Evolutionary conservation across 2,797 vertebrate species (phyloP).

Genomic region (Tapirus indicus): DNA sequence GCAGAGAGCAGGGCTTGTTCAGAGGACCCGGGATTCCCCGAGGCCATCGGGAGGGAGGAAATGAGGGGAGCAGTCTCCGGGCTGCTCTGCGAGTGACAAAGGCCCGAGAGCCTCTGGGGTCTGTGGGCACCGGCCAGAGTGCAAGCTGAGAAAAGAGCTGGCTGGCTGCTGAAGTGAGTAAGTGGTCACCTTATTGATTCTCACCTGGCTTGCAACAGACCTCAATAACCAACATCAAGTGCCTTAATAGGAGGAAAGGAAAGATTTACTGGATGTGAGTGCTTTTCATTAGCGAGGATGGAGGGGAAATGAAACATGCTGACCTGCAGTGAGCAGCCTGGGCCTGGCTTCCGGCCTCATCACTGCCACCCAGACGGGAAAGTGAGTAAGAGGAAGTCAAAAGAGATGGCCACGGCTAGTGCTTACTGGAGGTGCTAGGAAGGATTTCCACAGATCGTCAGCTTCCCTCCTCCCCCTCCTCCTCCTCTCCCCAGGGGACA

Average conservation of each 20-base stretch:
- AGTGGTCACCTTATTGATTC: slow-evolving; percentile 90
- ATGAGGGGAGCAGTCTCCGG: background rate
- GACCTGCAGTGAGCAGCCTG: slow-evolving; percentile 90
- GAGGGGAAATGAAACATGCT: slow-evolving; percentile 93
- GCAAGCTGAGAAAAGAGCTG: slow-evolving; percentile 87
- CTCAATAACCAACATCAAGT: slow-evolving; percentile 89
- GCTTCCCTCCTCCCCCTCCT: slow-evolving; percentile 47
- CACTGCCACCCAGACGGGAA: slow-evolving; percentile 83
- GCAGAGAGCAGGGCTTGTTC: background rate
- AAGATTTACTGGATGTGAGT: slow-evolving; percentile 91
- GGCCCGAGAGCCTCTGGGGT: slow-evolving; percentile 82
- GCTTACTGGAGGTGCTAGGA: slow-evolving; percentile 82
- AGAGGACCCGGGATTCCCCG: background rate
- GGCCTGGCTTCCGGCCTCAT: slow-evolving; percentile 82
- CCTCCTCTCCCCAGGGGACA: slow-evolving; percentile 49
- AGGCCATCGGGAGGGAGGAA: background rate
- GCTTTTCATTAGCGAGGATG: slow-evolving; percentile 92
- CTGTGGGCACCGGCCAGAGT: slow-evolving; percentile 77
- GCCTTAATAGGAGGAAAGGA: slow-evolving; percentile 89
- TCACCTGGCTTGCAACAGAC: slow-evolving; percentile 86
- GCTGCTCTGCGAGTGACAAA: background rate
- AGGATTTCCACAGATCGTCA: slow-evolving; percentile 77
- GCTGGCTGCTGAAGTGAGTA: slow-evolving; percentile 89
- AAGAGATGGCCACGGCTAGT: slow-evolving; percentile 70
- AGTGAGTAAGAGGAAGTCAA: slow-evolving; percentile 82